These are phyloP conservation scores for Candidula unifasciata DNA, from an alignment of 2,888 invertebrate genomes.

Conservation along the genomic window DNA sequence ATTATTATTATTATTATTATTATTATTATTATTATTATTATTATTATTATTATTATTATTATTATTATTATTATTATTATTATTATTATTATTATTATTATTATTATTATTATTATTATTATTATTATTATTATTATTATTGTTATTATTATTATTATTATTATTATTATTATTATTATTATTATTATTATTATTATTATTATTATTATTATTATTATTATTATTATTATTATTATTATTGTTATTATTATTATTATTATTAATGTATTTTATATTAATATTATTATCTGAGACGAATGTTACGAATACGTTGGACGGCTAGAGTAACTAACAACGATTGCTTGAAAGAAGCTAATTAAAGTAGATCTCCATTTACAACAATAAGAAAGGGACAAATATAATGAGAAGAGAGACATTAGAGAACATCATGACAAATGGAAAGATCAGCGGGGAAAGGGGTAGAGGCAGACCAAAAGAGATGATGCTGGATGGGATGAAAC, in stretches of 20 bases:
- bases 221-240: neutral
- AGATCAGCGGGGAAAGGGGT: no score
- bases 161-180: neutral
- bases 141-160: neutral
- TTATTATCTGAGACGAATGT: neutral
- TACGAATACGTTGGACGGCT: no score
- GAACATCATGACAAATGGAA: no score
- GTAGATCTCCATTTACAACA: no score
- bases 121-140: neutral
- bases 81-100: neutral
- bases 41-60: neutral
- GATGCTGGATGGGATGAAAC: no score
- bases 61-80: neutral
- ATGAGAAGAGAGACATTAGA: no score
- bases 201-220: neutral
- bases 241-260: neutral
- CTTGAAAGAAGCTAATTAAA: no score
- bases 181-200: neutral
- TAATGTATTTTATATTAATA: neutral
- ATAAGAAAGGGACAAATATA: no score
- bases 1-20: neutral
- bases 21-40: neutral
- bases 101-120: neutral
- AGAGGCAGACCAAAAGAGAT: no score
- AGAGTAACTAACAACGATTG: no score